Evolutionary conservation across 2,113 vertebrate species (phyloP).

Genomic region (Pterocles burchelli): DNA sequence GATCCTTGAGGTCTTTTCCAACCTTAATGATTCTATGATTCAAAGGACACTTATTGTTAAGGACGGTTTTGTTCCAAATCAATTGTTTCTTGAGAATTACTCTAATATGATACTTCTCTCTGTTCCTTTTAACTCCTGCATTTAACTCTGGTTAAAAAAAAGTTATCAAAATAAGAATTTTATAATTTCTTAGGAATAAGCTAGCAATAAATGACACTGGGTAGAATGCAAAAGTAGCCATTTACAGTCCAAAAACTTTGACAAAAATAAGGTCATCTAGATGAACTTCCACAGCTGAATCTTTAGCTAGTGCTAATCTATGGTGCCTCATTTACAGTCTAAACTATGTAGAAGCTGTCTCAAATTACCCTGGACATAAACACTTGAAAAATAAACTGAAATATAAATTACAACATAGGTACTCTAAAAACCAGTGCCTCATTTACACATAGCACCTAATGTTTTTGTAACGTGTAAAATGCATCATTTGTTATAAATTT

Average conservation of each 20-base stretch:
- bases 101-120: background rate
- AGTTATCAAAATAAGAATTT: background rate
- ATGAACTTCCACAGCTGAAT: background rate
- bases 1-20: no score
- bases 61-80: conserved; percentile 19
- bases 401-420: background rate
- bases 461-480: background rate
- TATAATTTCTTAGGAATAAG: background rate
- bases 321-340: background rate
- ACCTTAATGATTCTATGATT: background rate
- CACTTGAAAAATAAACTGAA: background rate
- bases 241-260: background rate
- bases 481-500: background rate
- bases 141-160: background rate
- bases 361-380: background rate
- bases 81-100: conserved; percentile 30
- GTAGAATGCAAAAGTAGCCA: background rate
- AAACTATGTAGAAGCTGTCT: background rate
- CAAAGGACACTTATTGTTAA: conserved; percentile 55
- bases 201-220: background rate
- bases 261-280: background rate
- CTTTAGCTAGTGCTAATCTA: background rate
- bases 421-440: background rate
- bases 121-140: background rate
- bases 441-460: fast-evolving